phyloP scores from a whole-genome alignment of 2,797 vertebrate genomes.

The Acanthurus lineatus region DNA sequence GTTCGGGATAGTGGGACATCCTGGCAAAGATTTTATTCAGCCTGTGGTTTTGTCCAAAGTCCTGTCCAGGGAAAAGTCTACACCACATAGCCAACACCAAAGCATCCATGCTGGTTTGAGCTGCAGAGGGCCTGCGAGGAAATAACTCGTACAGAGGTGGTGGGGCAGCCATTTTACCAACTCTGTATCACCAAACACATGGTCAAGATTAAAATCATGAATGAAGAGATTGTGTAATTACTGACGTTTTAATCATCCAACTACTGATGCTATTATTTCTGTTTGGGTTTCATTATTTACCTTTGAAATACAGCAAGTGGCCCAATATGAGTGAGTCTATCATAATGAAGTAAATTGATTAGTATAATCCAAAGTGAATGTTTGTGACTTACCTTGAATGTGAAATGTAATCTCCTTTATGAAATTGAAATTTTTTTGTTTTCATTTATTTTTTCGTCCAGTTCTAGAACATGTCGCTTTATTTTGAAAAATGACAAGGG shows the following conservation, averaged over 20 bases:
- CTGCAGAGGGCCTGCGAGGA: background rate
- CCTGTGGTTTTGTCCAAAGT: slow-evolving; percentile 28
- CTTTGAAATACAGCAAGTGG: background rate
- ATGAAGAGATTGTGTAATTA: background rate
- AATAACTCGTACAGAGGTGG: slow-evolving; percentile 38
- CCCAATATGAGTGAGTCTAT: background rate
- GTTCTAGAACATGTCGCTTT: slow-evolving; percentile 24
- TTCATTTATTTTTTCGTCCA: background rate
- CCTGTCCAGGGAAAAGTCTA: slow-evolving; percentile 3
- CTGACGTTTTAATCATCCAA: background rate
- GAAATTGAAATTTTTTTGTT: slow-evolving; percentile 8
- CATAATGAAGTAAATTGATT: background rate
- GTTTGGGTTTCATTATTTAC: background rate
- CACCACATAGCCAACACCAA: slow-evolving; percentile 54
- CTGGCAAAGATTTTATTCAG: slow-evolving; percentile 39
- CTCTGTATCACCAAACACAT: slow-evolving; percentile 1
- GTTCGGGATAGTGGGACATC: slow-evolving; percentile 25
- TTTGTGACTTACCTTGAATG: slow-evolving; percentile 15
- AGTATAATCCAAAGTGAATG: background rate
- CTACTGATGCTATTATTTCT: background rate
- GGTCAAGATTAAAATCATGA: background rate
- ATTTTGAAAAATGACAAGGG: slow-evolving; percentile 23
- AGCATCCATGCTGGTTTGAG: slow-evolving; percentile 32
- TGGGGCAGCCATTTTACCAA: slow-evolving; percentile 17
- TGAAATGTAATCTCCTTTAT: background rate